Percentiles rank a stretch among this genome's conserved stretches.
Evolutionary conservation across 2,888 invertebrate genomes (phyloP).

Genomic region (Nemoura dubitans): DNA sequence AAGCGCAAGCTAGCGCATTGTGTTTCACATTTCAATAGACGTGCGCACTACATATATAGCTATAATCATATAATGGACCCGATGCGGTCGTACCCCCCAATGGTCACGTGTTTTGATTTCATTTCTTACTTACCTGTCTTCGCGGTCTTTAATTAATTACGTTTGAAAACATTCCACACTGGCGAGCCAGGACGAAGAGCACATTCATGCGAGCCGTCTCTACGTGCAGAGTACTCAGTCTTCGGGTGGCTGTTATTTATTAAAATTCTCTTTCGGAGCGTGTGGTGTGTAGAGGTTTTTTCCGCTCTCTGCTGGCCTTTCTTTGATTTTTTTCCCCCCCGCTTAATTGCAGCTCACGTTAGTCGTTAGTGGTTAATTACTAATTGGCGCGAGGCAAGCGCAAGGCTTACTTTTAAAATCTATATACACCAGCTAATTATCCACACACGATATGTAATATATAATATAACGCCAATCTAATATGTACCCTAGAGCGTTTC

Average conservation of each 20-base stretch:
- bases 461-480: not conserved
- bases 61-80: too few species aligned
- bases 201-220: not conserved
- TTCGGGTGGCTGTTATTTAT: not conserved
- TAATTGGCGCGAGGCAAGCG: not conserved
- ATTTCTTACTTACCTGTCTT: constrained; percentile 7
- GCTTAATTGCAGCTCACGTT: not conserved
- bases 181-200: not conserved
- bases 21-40: not conserved
- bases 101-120: constrained; percentile 7
- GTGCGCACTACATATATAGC: too few species aligned
- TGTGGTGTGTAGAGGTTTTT: not conserved
- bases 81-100: not conserved
- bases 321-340: not conserved
- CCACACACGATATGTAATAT: not conserved
- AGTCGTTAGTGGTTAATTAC: not conserved
- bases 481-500: not conserved
- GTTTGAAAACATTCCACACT: not conserved
- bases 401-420: not conserved
- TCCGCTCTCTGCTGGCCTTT: too few species aligned
- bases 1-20: not conserved
- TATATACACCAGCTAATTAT: not conserved
- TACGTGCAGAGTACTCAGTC: not conserved
- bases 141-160: not conserved
- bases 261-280: not conserved